Conservation (phyloP, 1,140 invertebrate species). For the Zaprionus inermis region DNA sequence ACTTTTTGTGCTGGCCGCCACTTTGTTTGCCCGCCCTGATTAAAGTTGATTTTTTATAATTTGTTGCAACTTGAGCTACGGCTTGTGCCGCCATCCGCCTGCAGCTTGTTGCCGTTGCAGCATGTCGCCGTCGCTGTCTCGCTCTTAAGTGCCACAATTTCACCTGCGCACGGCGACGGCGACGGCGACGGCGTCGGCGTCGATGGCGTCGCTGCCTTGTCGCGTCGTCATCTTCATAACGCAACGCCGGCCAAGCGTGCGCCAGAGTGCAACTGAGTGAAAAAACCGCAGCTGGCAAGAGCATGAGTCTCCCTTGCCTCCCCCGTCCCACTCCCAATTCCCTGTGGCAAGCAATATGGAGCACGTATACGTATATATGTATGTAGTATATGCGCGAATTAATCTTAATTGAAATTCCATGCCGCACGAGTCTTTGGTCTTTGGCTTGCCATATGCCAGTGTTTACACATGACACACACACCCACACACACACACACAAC, state of each 20-base stretch:
- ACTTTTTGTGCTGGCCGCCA: slow-evolving; percentile 24
- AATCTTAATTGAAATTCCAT: slow-evolving; percentile 82
- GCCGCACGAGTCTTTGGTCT: slow-evolving; percentile 48
- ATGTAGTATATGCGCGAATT: slow-evolving; percentile 74
- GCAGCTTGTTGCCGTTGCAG: too few species aligned
- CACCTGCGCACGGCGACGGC: slow-evolving; percentile 31
- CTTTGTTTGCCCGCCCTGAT: slow-evolving; percentile 69
- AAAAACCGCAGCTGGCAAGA: slow-evolving; percentile 67
- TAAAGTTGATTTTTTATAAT: slow-evolving; percentile 75
- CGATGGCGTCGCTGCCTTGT: slow-evolving; percentile 6
- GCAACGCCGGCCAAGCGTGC: slow-evolving; percentile 70
- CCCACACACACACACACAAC: slow-evolving; percentile 22
- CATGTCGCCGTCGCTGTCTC: slow-evolving; percentile 19
- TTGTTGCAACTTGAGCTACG: slow-evolving; percentile 66
- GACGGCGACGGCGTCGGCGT: neutral
- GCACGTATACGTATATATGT: neutral
- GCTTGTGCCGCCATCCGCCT: slow-evolving; percentile 21
- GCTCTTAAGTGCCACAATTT: slow-evolving; percentile 74
- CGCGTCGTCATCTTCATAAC: slow-evolving; percentile 64
- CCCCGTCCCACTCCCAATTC: neutral
- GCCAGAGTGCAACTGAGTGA: slow-evolving; percentile 71
- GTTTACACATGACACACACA: slow-evolving; percentile 24
- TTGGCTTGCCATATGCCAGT: slow-evolving; percentile 51
- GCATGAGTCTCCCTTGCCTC: slow-evolving; percentile 12
- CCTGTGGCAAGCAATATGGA: slow-evolving; percentile 46